Evolutionary conservation across 92 coral and sea anemone species (phyloP).

Genomic region (Palythoa heliodiscus): DNA sequence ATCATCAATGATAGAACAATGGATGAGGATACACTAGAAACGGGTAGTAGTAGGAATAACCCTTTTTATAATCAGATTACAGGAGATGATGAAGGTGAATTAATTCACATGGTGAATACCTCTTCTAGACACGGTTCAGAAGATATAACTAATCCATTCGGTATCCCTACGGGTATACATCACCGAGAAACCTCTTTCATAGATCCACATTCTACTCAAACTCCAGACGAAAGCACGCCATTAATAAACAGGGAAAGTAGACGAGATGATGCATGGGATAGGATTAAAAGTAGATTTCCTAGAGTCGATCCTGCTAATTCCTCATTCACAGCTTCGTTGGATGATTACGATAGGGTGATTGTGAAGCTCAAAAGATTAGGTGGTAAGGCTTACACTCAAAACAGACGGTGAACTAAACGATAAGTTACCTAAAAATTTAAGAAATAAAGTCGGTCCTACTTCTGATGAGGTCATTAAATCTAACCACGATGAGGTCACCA

Average conservation of each 20-base stretch:
- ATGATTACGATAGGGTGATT: not conserved
- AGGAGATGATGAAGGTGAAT: constrained; percentile 29
- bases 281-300: constrained; percentile 24
- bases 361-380: constrained; percentile 39
- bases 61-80: too few relatives aligned
- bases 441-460: not conserved
- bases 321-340: constrained; percentile 13
- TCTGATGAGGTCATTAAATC: not conserved
- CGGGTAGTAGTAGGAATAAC: too few relatives aligned
- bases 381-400: constrained; percentile 6
- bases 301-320: constrained; percentile 39
- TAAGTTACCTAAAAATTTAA: not conserved
- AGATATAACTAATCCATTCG: constrained; percentile 34
- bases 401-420: not conserved
- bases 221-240: too few relatives aligned
- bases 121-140: constrained; percentile 17
- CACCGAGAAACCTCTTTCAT: constrained; percentile 36
- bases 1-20: not conserved
- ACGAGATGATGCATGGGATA: too few relatives aligned
- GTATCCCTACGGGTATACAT: too few relatives aligned
- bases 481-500: not conserved
- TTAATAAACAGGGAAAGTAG: too few relatives aligned
- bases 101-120: constrained; percentile 37
- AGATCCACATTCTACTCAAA: too few relatives aligned
- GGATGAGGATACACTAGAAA: constrained; percentile 11